Evolutionary conservation across 2,797 vertebrate genomes (phyloP).

Genomic region (Peromyscus attwateri): DNA sequence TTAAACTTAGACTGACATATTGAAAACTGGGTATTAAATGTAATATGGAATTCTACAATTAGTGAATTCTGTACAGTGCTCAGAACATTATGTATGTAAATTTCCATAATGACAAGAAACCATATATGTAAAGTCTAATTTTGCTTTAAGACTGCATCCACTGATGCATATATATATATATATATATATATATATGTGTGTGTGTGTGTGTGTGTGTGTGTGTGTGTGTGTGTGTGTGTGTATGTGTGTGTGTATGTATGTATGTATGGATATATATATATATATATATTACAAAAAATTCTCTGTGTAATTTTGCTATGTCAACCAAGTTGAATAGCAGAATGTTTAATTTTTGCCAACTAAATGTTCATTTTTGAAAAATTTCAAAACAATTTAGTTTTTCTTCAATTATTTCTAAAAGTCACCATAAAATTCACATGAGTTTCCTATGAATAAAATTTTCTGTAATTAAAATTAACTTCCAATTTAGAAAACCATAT

Average conservation of each 20-base stretch:
- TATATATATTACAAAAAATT: neutral
- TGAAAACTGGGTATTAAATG: conserved; percentile 30
- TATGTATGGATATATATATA: too few species aligned
- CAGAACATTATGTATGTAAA: neutral
- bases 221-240: too few species aligned
- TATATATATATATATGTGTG: too few species aligned
- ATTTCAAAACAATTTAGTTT: neutral
- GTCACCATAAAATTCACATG: neutral
- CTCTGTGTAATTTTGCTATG: neutral
- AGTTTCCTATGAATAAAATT: neutral
- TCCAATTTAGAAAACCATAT: neutral
- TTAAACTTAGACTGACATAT: neutral
- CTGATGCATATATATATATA: fast-evolving
- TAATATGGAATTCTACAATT: neutral
- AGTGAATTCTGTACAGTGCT: neutral
- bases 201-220: too few species aligned
- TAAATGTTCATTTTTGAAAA: neutral
- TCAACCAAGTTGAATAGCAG: neutral
- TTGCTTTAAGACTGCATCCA: neutral
- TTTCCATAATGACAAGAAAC: neutral
- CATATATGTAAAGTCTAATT: neutral
- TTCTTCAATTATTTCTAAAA: neutral
- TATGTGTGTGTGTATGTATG: too few species aligned
- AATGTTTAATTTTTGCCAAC: neutral
- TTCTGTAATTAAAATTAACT: neutral